Conservation (phyloP, 2,888 invertebrate genomes). For the Eupithecia centaureata region DNA sequence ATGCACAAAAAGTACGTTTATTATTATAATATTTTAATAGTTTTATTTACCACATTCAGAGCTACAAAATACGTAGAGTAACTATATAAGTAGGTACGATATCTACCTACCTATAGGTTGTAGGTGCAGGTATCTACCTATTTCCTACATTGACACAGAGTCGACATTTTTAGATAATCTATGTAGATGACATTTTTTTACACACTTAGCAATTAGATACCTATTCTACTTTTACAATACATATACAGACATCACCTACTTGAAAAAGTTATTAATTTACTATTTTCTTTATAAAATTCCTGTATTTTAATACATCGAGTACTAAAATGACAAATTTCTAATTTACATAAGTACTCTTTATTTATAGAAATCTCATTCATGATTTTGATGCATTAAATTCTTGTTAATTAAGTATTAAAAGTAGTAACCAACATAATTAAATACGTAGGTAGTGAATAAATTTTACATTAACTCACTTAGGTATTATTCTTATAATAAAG, state of each 20-base stretch:
- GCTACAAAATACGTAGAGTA: neutral
- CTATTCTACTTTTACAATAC: constrained; percentile 2
- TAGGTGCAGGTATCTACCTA: neutral
- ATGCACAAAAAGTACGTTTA: neutral
- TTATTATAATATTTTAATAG: neutral
- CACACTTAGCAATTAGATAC: neutral
- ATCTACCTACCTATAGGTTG: too few relatives aligned
- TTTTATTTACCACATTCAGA: constrained; percentile 17
- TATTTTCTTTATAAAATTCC: constrained; percentile 30
- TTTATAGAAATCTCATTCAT: constrained; percentile 5
- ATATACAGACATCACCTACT: constrained; percentile 18
- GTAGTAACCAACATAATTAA: neutral
- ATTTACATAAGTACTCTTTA: too few relatives aligned
- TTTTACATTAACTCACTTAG: neutral
- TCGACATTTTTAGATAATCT: neutral
- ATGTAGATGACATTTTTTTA: neutral
- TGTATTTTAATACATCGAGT: constrained; percentile 27
- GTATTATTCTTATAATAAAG: neutral
- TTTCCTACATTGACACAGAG: neutral
- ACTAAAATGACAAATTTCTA: constrained; percentile 1
- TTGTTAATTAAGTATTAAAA: neutral
- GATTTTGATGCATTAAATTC: constrained; percentile 10
- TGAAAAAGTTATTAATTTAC: constrained; percentile 14
- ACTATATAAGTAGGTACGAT: neutral
- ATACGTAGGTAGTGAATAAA: neutral